Evolutionary conservation across 37 sponge, comb jelly and placozoan species (phyloP).

Genomic region (Eunapius fragilis): DNA sequence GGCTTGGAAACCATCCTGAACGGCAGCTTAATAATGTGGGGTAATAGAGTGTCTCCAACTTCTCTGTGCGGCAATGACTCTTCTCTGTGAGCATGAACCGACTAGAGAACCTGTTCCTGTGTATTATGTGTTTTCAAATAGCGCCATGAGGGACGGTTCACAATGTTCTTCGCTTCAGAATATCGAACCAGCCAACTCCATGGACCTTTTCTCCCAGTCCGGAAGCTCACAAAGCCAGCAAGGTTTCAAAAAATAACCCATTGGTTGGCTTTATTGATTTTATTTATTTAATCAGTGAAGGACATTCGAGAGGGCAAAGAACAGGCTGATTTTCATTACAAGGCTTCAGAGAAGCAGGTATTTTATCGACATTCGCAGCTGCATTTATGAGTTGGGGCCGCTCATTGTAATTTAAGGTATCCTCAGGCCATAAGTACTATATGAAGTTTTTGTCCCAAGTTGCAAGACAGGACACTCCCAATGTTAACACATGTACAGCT

Average conservation of each 20-base stretch:
- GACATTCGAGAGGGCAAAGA: neutral
- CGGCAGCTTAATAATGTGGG: neutral
- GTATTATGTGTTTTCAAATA: neutral
- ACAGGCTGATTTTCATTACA: neutral
- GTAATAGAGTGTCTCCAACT: slow-evolving; percentile 21
- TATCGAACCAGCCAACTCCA: slow-evolving; percentile 12
- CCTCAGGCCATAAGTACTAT: slow-evolving; percentile 33
- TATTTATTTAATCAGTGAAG: neutral
- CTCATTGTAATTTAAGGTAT: neutral
- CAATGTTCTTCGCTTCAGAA: neutral
- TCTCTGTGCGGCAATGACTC: slow-evolving; percentile 9
- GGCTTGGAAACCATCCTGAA: neutral
- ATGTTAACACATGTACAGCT: neutral
- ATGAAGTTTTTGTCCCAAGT: slow-evolving; percentile 19
- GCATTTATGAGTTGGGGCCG: neutral
- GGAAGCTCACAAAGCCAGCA: slow-evolving; percentile 19
- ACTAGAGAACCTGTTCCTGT: neutral
- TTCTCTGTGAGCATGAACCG: neutral
- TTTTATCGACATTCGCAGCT: neutral
- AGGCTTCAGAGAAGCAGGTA: neutral
- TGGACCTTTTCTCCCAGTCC: slow-evolving; percentile 53
- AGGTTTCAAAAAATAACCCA: neutral
- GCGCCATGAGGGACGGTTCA: neutral
- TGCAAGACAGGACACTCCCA: neutral
- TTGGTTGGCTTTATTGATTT: neutral